phyloP scores from a whole-genome alignment of 53 echinoderm and acorn worm species.

The Antedon mediterranea region DNA sequence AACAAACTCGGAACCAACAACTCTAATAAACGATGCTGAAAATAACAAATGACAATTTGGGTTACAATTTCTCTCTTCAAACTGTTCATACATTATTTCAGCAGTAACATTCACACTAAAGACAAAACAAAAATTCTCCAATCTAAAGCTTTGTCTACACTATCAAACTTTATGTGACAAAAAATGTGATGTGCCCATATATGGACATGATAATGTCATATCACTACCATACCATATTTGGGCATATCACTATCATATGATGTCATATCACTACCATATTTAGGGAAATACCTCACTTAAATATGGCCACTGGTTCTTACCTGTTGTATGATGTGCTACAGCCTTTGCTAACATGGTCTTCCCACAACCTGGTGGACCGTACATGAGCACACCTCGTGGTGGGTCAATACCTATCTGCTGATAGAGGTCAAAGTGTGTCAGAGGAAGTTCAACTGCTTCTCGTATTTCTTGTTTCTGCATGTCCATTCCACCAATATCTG shows the following conservation, averaged over 20 bases:
- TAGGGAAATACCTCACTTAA: too few relatives aligned
- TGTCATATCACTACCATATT: too few relatives aligned
- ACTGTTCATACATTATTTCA: too few relatives aligned
- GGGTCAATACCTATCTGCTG: slow-evolving; percentile 97
- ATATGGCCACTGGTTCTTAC: slow-evolving; percentile 27
- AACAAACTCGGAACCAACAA: slow-evolving; percentile 93
- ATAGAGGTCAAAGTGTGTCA: slow-evolving; percentile 86
- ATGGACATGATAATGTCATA: too few relatives aligned
- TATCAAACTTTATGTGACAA: too few relatives aligned
- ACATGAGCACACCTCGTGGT: slow-evolving; percentile 91
- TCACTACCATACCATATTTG: too few relatives aligned
- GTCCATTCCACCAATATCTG: slow-evolving; percentile 99
- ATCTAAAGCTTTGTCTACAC: too few relatives aligned
- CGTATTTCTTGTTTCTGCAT: slow-evolving; percentile 94
- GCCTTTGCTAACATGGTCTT: slow-evolving; percentile 98
- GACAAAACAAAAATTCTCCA: too few relatives aligned
- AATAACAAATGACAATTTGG: background rate
- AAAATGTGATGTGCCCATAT: too few relatives aligned
- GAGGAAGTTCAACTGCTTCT: slow-evolving; percentile 84
- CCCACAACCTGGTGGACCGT: slow-evolving; percentile 88
- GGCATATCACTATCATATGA: too few relatives aligned
- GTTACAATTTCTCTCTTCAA: too few relatives aligned
- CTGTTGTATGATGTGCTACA: slow-evolving; percentile 94
- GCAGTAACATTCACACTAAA: too few relatives aligned
- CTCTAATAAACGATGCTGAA: slow-evolving; percentile 88